A percentile compares a stretch with the other conserved stretches of the same genome.
Conservation (phyloP, 2,888 invertebrate species). For the Hyppa rectilinea region DNA sequence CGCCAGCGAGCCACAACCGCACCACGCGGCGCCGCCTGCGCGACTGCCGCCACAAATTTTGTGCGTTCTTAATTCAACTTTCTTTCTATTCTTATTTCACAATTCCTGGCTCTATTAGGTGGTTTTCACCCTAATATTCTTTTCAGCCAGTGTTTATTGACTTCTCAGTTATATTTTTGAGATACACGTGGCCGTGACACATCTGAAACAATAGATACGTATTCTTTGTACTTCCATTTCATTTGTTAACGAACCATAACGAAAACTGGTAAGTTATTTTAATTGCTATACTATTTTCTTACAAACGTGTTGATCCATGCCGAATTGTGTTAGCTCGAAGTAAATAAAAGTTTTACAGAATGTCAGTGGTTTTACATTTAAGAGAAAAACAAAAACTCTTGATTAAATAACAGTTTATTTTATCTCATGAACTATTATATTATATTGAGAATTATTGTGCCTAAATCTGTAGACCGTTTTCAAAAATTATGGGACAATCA, state of each 20-base stretch:
- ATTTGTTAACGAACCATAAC: not conserved
- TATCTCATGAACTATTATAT: not conserved
- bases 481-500: not conserved
- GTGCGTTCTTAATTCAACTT: constrained; percentile 60
- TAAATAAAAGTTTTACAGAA: constrained; percentile 3
- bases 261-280: constrained; percentile 24
- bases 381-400: not conserved
- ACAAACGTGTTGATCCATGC: not conserved
- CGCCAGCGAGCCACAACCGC: constrained; percentile 85
- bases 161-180: constrained; percentile 31
- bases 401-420: not conserved
- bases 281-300: not conserved
- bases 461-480: not conserved
- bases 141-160: constrained; percentile 64
- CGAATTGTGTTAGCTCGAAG: constrained; percentile 2
- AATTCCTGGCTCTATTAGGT: constrained; percentile 49
- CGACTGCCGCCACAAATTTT: constrained; percentile 76
- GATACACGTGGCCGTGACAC: constrained; percentile 6
- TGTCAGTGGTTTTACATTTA: not conserved
- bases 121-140: constrained; percentile 49
- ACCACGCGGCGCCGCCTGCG: constrained; percentile 79
- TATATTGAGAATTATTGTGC: not conserved
- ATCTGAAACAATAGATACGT: constrained; percentile 62
- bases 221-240: constrained; percentile 13
- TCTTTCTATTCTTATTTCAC: constrained; percentile 41